Evolutionary conservation across 2,113 vertebrate species (phyloP).

Genomic region (Leptosomus discolor): DNA sequence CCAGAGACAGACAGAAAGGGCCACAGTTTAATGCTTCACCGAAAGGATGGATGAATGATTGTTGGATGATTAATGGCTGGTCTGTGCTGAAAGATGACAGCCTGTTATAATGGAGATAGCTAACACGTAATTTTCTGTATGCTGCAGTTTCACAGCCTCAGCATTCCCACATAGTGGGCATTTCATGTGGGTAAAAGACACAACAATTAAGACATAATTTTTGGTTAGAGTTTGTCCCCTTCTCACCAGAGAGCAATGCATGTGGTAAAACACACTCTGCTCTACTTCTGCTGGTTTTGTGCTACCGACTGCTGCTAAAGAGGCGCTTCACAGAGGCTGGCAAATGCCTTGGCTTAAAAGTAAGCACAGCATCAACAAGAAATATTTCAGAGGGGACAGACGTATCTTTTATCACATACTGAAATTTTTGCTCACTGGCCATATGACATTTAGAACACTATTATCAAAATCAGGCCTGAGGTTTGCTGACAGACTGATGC

Average conservation of each 20-base stretch:
- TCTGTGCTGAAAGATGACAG: constrained; percentile 61
- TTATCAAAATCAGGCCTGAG: not conserved
- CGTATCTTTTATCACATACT: not conserved
- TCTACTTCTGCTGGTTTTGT: not conserved
- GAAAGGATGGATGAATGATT: constrained; percentile 64
- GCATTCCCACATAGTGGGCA: not conserved
- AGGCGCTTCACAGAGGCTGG: not conserved
- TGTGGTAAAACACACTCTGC: rapidly evolving
- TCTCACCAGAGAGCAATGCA: not conserved
- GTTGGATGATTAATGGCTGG: constrained; percentile 68
- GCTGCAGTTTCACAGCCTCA: constrained; percentile 19
- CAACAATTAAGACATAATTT: not conserved
- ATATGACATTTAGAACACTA: rapidly evolving
- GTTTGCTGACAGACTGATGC: not conserved
- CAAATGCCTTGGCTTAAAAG: not conserved
- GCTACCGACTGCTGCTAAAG: not conserved
- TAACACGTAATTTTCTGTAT: constrained; percentile 46
- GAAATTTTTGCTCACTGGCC: not conserved
- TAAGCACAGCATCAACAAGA: not conserved
- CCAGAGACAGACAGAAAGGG: constrained; percentile 61
- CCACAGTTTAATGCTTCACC: constrained; percentile 61
- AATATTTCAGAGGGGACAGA: not conserved
- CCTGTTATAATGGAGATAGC: constrained; percentile 57
- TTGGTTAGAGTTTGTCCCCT: not conserved
- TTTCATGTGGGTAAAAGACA: not conserved